Conservation (phyloP, 1,140 invertebrate species). For the Linepithema humile region DNA sequence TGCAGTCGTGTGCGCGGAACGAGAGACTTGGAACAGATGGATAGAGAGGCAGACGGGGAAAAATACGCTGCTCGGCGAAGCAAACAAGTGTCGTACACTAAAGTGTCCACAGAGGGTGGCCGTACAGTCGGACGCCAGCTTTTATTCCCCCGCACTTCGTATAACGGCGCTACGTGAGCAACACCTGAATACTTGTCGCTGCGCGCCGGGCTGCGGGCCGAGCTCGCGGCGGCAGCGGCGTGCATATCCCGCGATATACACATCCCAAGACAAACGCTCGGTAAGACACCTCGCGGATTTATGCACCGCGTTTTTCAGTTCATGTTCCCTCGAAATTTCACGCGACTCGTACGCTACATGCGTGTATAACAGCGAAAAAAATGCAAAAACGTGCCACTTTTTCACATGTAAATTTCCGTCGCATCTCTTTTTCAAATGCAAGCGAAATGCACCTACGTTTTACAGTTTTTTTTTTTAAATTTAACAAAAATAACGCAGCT, state of each 20-base stretch:
- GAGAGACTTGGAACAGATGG: not conserved
- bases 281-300: conserved; percentile 15
- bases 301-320: conserved; percentile 5
- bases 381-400: conserved; percentile 5
- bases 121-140: not conserved
- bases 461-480: not conserved
- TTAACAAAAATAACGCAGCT: not conserved
- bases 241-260: not conserved
- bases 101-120: conserved; percentile 34
- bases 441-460: not conserved
- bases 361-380: not conserved
- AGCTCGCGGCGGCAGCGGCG: not conserved
- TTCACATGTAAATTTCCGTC: conserved; percentile 38
- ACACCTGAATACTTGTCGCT: conserved; percentile 26
- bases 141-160: conserved; percentile 4
- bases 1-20: not conserved
- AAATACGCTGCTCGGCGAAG: conserved; percentile 53
- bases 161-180: conserved; percentile 5
- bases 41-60: conserved; percentile 27
- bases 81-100: conserved; percentile 65
- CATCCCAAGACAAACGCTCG: conserved; percentile 44
- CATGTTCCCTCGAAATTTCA: conserved; percentile 28
- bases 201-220: not conserved
- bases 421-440: conserved; percentile 12
- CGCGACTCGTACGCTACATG: conserved; percentile 3